Evolutionary conservation across 2,113 vertebrate species (phyloP), one percentile per base, ranked within the genome.

Genomic region (Sebastes fasciatus): DNA sequence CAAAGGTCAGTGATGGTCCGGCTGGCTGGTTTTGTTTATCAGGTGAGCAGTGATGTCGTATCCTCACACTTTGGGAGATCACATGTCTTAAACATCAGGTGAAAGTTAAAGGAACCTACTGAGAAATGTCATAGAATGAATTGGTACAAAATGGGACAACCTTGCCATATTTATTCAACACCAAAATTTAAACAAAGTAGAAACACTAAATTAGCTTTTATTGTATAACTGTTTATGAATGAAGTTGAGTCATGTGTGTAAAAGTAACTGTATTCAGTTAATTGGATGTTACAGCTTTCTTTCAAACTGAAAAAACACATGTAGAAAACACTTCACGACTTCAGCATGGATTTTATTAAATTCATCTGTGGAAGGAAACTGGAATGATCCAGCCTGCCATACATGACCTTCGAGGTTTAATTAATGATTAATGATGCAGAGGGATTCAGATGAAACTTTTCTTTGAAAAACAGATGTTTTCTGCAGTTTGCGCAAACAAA

Each of bases 341-440:
- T 34, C 13, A 51, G 42, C 8, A 1, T 40, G 2, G 23, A 62
- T 57, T 61, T 60, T 55, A 49, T 45, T 75, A n/a, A 7, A 12
- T 62, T 43, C 42, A 19, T 52, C 17, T 49, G 19, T 62, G 6
- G 16, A 12, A 57, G 10, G 26, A 4, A 16, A 43, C 58, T 42
- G 78, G 1, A 85, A 77, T 3, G 23, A 54, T 69, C 62, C 66
- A 71, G 21, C 10, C 45, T 0, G 17, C 1, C 10, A 2, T 4
- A 26, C 10, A 0, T 12, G 58, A 73, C 61, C 61, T 55, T 45
- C 48, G 17, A 14, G 46, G 51, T 45, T 13, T 2, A 52, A 83
- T 92, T 71, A 90, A 87, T 92, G 73, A 92, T 86, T 90, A 75
- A 85, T 88, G 45, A 79, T 64, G 70, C 74, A 13, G 21, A 68